Base-by-base conservation (phyloP, 2,888 invertebrate species). In the Epirrhoe tristata region DNA sequence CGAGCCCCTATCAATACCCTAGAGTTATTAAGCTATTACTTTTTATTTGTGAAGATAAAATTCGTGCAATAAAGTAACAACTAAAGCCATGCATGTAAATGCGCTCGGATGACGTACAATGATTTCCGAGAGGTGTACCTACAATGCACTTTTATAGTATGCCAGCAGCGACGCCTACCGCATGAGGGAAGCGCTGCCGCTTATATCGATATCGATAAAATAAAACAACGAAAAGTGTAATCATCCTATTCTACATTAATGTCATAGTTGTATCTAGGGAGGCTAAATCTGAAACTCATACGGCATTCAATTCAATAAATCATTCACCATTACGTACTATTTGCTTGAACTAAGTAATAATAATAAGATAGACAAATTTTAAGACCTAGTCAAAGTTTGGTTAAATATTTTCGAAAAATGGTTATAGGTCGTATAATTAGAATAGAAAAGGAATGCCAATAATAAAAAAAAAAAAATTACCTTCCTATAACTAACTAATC, bases 121-220 rank as follows among this genome's bases (percentile, higher is more conserved):
- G 78, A 85, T 85, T 89, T 86, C 88, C 86, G 85, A 84, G 86
- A 90, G 85, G 84, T 86, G 86, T 82, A 85, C n/a, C n/a, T n/a
- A n/a, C 89, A 90, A 90, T 89, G 88, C 88, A 84, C 90, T 89
- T 91, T 88, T 90, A 89, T 86, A 87, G 87, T 86, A 87, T 86
- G 86, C 87, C 77, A 86, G 83, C 85, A 86, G 83, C 83, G 78
- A 80, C 78, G 77, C 79, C 79, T 72, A 83, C 83, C 81, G 73
- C 83, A 83, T 72, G 66, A 86, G 85, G 78, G 87, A 75, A 75
- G 85, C 50, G 67, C 52, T 43, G 55, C 65, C 60, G 67, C 71
- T 58, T 61, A 36, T 54, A 66, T 74, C 67, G 66, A 70, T 70
- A 72, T 70, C 68, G 66, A 68, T 10, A 51, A 57, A 61, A 60